Evolutionary conservation across 2,797 vertebrate genomes (phyloP).

Genomic region (Micromesistius poutassou): DNA sequence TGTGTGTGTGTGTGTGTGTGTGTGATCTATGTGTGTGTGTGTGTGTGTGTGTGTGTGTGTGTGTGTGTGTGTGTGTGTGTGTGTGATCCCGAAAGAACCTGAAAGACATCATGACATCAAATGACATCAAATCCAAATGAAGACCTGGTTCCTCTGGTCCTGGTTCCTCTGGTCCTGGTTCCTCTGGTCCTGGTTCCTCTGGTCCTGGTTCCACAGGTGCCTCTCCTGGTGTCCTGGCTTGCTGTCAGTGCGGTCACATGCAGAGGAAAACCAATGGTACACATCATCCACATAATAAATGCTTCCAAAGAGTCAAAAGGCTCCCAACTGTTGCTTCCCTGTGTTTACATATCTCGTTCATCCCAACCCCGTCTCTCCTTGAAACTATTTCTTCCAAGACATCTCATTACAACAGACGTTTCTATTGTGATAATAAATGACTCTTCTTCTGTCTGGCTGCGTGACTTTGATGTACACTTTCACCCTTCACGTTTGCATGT

Average conservation of each 20-base stretch:
- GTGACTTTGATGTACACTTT: background rate
- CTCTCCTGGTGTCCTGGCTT: background rate
- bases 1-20: background rate
- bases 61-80: too few species aligned
- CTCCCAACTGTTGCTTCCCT: background rate
- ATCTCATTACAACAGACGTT: background rate
- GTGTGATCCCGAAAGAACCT: background rate
- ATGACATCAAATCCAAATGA: background rate
- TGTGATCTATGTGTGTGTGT: background rate
- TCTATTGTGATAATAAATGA: background rate
- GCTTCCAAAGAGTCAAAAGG: background rate
- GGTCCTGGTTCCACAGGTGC: background rate
- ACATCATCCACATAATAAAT: background rate
- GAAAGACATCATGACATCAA: too few species aligned
- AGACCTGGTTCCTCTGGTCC: background rate
- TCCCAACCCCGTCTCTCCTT: background rate
- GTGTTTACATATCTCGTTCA: slow-evolving; percentile 5
- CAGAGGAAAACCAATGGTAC: slow-evolving; percentile 5
- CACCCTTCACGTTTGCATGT: background rate
- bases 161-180: background rate
- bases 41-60: background rate
- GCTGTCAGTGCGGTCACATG: background rate
- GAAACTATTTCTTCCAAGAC: background rate
- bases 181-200: background rate
- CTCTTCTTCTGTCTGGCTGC: background rate